Conservation (phyloP, 1,140 invertebrate genomes). For the Goniozus legneri region DNA sequence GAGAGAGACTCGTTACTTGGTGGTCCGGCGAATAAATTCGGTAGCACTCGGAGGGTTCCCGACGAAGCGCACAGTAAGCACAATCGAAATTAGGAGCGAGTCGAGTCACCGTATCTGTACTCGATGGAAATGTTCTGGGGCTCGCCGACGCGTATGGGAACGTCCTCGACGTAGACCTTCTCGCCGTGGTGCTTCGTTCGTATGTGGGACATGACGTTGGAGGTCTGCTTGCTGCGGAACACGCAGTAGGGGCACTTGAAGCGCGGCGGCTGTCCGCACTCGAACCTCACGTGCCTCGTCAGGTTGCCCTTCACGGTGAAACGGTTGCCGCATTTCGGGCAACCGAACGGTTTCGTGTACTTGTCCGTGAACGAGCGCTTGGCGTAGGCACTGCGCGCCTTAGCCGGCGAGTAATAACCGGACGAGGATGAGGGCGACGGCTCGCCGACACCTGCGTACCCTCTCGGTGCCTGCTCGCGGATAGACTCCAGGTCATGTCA, state of each 20-base stretch:
- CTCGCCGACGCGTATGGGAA: too few relatives aligned
- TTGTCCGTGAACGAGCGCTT: constrained; percentile 10
- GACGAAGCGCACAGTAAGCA: too few relatives aligned
- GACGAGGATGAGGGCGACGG: background rate
- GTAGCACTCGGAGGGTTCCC: too few relatives aligned
- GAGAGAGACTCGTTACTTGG: too few relatives aligned
- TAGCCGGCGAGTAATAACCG: constrained; percentile 16
- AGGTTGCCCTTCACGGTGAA: constrained; percentile 52
- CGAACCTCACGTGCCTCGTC: constrained; percentile 64
- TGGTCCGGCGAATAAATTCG: too few relatives aligned
- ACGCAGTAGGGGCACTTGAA: constrained; percentile 62
- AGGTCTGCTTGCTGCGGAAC: constrained; percentile 39
- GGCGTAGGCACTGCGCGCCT: constrained; percentile 9
- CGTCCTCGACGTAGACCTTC: constrained; percentile 30
- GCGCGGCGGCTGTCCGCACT: constrained; percentile 66
- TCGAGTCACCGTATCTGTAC: too few relatives aligned
- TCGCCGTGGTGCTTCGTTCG: constrained; percentile 28
- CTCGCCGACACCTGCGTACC: background rate
- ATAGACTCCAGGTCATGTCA: too few relatives aligned
- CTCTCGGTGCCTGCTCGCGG: background rate
- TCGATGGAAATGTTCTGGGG: too few relatives aligned
- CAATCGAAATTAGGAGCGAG: too few relatives aligned
- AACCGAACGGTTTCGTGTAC: constrained; percentile 26
- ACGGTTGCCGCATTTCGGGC: constrained; percentile 46
- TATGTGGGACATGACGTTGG: constrained; percentile 38